Evolutionary conservation across 1,140 invertebrate genomes (phyloP).

Genomic region (Hyles euphorbiae): DNA sequence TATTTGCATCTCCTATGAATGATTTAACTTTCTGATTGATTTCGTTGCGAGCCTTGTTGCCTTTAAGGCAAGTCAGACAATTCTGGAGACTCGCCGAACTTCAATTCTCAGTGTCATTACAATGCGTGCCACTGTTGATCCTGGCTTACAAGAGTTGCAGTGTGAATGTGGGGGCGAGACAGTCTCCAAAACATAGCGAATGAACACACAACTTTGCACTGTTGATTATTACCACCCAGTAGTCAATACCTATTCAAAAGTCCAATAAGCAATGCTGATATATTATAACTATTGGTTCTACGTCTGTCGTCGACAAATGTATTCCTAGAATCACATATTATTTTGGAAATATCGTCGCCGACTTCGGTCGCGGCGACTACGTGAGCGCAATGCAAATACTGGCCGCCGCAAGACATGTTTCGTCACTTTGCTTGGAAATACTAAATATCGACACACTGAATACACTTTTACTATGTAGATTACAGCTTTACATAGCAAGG

Average conservation of each 20-base stretch:
- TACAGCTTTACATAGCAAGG: background rate
- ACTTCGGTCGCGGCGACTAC: constrained; percentile 27
- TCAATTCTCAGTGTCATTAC: too few relatives aligned
- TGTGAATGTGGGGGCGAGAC: too few relatives aligned
- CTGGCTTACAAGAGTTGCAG: too few relatives aligned
- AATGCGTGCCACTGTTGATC: too few relatives aligned
- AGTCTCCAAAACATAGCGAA: too few relatives aligned
- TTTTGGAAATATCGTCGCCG: constrained; percentile 36
- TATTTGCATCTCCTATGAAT: too few relatives aligned
- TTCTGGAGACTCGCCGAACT: too few relatives aligned
- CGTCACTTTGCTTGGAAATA: constrained; percentile 40
- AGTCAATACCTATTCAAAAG: background rate
- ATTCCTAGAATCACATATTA: constrained; percentile 33
- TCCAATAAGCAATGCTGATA: background rate
- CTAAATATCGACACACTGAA: constrained; percentile 18
- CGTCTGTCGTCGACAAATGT: constrained; percentile 20
- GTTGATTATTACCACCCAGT: too few relatives aligned
- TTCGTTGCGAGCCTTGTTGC: too few relatives aligned
- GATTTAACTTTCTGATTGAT: too few relatives aligned
- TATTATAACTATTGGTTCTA: constrained; percentile 19
- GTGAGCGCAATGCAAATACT: constrained; percentile 36
- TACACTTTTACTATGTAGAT: background rate
- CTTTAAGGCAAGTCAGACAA: too few relatives aligned
- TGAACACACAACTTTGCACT: too few relatives aligned
- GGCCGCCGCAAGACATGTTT: constrained; percentile 36